A percentile compares a stretch with the other conserved stretches of the same genome.
Evolutionary conservation across 2,113 vertebrate species (phyloP).

Genomic region (Stigmatopora nigra): DNA sequence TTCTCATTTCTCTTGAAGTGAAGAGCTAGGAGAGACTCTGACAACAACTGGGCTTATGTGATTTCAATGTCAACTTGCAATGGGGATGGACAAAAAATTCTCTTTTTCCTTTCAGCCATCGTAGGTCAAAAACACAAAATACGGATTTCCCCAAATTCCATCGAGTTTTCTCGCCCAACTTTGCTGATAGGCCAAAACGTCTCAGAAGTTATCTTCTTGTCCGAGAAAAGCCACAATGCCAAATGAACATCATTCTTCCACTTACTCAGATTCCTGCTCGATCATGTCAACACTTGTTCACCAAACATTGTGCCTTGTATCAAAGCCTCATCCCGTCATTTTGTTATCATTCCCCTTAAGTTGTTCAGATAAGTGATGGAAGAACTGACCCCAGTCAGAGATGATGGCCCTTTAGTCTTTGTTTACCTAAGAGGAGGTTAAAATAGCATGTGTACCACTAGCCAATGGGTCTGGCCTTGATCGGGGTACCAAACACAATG

Average conservation of each 20-base stretch:
- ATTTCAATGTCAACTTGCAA: not conserved
- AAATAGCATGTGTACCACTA: not conserved
- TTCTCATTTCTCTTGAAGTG: slow-evolving; percentile 7
- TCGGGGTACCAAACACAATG: not conserved
- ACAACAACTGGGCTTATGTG: slow-evolving; percentile 4
- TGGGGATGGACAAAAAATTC: not conserved
- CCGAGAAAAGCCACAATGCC: not conserved
- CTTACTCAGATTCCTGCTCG: not conserved
- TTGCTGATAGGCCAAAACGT: not conserved
- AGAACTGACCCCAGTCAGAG: not conserved
- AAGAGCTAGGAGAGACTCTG: not conserved
- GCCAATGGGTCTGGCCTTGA: not conserved
- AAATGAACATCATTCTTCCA: slow-evolving; percentile 3
- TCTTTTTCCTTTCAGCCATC: not conserved
- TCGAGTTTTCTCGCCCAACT: not conserved
- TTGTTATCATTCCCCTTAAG: slow-evolving; percentile 7
- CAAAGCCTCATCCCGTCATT: slow-evolving; percentile 3
- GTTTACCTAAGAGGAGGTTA: not conserved
- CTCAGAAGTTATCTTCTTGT: not conserved
- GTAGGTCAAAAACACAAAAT: too few species aligned
- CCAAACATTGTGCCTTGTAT: not conserved
- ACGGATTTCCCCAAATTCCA: not conserved
- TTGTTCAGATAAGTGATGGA: slow-evolving; percentile 9
- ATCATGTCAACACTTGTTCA: slow-evolving; percentile 11
- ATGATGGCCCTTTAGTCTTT: slow-evolving; percentile 1